These are phyloP conservation scores for Phylloscopus whistleri DNA, from an alignment of 2,113 vertebrate genomes.

Conservation along the genomic window DNA sequence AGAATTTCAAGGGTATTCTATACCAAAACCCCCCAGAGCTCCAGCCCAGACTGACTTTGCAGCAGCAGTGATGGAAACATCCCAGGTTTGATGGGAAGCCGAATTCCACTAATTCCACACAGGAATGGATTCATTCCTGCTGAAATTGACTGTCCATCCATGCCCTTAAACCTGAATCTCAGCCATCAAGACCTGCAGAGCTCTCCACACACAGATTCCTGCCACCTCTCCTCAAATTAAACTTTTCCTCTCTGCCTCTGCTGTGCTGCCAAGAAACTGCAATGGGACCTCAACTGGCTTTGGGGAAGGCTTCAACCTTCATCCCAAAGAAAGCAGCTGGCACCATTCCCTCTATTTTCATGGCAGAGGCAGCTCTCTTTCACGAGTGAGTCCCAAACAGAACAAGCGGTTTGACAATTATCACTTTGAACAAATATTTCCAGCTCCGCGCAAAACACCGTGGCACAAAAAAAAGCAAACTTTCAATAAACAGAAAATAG, in stretches of 20 bases:
- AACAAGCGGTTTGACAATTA: slow-evolving; percentile 32
- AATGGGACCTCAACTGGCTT: background rate
- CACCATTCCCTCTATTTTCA: background rate
- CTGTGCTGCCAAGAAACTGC: background rate
- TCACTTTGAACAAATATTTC: slow-evolving; percentile 50
- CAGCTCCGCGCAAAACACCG: slow-evolving; percentile 29
- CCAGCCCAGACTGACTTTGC: background rate
- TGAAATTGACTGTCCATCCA: background rate
- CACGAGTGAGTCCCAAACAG: background rate
- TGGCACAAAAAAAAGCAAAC: slow-evolving; percentile 19
- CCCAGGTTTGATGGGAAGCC: background rate
- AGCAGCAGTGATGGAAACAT: fast-evolving
- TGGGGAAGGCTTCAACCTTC: background rate
- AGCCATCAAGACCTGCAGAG: background rate
- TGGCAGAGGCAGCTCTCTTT: background rate
- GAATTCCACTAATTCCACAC: background rate
- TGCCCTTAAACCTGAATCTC: background rate
- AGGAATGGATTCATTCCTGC: background rate
- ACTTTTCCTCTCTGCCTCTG: background rate
- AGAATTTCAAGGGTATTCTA: background rate
- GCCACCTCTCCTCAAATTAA: background rate
- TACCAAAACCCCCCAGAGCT: background rate
- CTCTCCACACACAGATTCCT: background rate
- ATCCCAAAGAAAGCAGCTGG: background rate
- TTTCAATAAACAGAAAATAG: slow-evolving; percentile 53